These are phyloP conservation scores for Upupa epops DNA, from an alignment of 2,113 vertebrate species.

Conservation along the genomic window DNA sequence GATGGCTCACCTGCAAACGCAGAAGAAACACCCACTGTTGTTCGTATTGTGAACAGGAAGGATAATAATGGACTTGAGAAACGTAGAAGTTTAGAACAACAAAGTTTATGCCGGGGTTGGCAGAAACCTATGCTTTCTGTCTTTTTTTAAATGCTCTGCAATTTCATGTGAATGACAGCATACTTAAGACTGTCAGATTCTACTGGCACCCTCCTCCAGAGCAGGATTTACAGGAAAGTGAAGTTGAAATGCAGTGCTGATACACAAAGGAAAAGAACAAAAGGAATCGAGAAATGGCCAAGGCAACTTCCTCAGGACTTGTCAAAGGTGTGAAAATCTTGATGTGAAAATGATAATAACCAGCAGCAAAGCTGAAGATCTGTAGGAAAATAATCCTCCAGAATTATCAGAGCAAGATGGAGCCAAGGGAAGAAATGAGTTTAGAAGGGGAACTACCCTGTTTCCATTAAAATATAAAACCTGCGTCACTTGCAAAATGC, in stretches of 20 bases:
- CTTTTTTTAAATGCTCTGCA: not conserved
- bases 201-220: not conserved
- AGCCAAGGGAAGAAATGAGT: not conserved
- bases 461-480: not conserved
- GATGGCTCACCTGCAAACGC: not conserved
- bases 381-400: not conserved
- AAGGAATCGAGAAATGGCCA: not conserved
- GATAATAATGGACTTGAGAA: not conserved
- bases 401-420: not conserved
- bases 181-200: not conserved
- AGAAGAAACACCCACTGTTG: not conserved
- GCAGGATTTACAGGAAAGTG: not conserved
- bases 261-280: not conserved
- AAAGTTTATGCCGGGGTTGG: not conserved
- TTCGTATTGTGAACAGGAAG: not conserved
- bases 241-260: accelerated
- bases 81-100: not conserved
- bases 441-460: not conserved
- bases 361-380: not conserved
- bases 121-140: not conserved
- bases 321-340: not conserved
- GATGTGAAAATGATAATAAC: not conserved
- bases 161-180: not conserved
- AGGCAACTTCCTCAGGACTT: not conserved
- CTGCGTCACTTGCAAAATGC: not conserved